Evolutionary conservation across 2,113 vertebrate species (phyloP), one percentile per base, ranked within the genome.

Genomic region (Lipophrys pholis): DNA sequence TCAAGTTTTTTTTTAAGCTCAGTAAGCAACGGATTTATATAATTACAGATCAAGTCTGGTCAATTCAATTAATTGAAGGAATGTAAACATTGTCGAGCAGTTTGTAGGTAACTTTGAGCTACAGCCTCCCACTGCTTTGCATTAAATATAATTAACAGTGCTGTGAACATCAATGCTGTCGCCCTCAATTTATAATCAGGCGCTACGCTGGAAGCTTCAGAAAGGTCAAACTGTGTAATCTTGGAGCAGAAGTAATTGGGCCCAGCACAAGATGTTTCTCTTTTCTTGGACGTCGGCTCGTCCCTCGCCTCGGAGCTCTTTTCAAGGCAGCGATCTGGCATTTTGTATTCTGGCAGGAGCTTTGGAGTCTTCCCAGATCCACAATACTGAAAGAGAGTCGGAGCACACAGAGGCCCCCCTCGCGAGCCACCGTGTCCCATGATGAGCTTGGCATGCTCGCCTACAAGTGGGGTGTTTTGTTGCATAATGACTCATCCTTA

Each of bases 161-260:
- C 68, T 62, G 62, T 69, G 59, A 77, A 55, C 66, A 66, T 77
- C 63, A 59, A 7, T 21, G 46, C 56, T 21, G 43, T 50, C 12
- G 30, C 60, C 45, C 38, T 73, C 71, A 35, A 62, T 74, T 79
- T 73, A 41, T 52, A 72, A 66, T 76, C 58, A 59, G 40, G 30
- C 64, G 79, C 52, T 65, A 30, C 5, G 39, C 60, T 66, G 54
- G 58, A 88, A 84, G 76, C 66, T 70, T 86, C 79, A 87, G 84
- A 87, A 82, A 77, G 81, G 83, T 87, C 83, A 83, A 83, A 76
- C 71, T 45, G 50, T 56, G 57, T 86, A 89, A 89, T 89, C 78
- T 84, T 66, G 63, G 74, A 90, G 79, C 81, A 78, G 66, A 90
- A 87, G 89, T 91, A 93, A 92, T 93, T 90, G 84, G 86, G 67